These are phyloP conservation scores for Euwallacea fornicatus DNA, from an alignment of 1,140 invertebrate genomes.

Conservation along the genomic window DNA sequence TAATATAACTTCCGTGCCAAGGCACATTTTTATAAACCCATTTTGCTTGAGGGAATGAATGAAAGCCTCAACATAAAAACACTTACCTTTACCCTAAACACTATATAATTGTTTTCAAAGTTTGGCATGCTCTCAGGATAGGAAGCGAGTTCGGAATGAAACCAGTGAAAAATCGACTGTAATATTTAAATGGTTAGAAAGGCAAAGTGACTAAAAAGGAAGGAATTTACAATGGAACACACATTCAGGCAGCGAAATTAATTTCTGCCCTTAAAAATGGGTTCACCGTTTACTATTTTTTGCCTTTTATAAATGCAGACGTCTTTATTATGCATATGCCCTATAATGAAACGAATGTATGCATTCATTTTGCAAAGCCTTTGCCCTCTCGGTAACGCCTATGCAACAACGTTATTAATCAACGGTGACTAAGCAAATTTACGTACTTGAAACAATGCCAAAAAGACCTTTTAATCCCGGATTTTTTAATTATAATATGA, in stretches of 20 bases:
- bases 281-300: slow-evolving; percentile 6
- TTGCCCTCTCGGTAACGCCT: not conserved
- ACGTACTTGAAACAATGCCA: slow-evolving; percentile 22
- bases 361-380: not conserved
- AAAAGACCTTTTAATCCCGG: slow-evolving; percentile 8
- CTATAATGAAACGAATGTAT: slow-evolving; percentile 13
- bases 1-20: too few species aligned
- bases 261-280: slow-evolving; percentile 18
- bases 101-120: slow-evolving; percentile 31
- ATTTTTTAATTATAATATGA: slow-evolving; percentile 27
- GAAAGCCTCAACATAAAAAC: slow-evolving; percentile 18
- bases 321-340: not conserved
- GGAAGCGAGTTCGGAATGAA: slow-evolving; percentile 28
- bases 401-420: slow-evolving; percentile 12
- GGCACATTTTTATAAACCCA: slow-evolving; percentile 5
- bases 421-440: slow-evolving; percentile 22
- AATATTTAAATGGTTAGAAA: slow-evolving; percentile 33
- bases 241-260: slow-evolving; percentile 30
- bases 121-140: slow-evolving; percentile 23
- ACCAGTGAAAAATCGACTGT: slow-evolving; percentile 33
- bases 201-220: slow-evolving; percentile 32
- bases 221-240: slow-evolving; percentile 33
- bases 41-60: slow-evolving; percentile 12
- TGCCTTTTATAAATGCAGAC: not conserved
- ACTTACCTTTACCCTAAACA: slow-evolving; percentile 28